These are phyloP conservation scores for Drosophila nigromelanica DNA, from an alignment of 1,140 invertebrate genomes.

Conservation along the genomic window DNA sequence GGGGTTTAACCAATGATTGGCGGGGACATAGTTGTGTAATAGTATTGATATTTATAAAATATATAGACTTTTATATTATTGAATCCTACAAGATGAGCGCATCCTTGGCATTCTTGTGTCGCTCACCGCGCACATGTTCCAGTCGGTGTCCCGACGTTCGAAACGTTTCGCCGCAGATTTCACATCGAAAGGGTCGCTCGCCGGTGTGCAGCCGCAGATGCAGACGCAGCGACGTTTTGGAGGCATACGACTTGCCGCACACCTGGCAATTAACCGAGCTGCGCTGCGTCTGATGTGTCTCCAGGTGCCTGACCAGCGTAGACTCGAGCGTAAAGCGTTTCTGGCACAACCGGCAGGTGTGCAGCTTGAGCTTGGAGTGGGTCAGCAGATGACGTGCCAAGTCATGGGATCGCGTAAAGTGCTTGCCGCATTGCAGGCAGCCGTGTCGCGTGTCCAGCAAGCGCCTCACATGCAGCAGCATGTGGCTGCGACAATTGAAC, in stretches of 20 bases:
- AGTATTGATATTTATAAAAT: constrained; percentile 27
- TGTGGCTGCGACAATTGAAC: constrained; percentile 37
- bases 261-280: constrained; percentile 26
- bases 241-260: constrained; percentile 34
- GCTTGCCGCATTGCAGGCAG: constrained; percentile 26
- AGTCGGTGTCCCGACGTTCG: constrained; percentile 77
- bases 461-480: constrained; percentile 18
- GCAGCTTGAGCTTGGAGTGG: constrained; percentile 19
- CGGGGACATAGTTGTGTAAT: constrained; percentile 38
- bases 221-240: constrained; percentile 49
- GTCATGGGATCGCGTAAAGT: constrained; percentile 26
- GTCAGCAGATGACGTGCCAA: constrained; percentile 26
- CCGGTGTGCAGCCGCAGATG: constrained; percentile 80
- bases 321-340: constrained; percentile 27
- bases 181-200: constrained; percentile 74
- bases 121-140: constrained; percentile 68
- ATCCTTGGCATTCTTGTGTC: constrained; percentile 9
- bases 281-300: constrained; percentile 21
- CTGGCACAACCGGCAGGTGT: constrained; percentile 20
- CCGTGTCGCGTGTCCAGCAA: not conserved
- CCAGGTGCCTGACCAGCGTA: constrained; percentile 25
- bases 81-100: not conserved
- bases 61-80: constrained; percentile 37
- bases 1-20: constrained; percentile 53
- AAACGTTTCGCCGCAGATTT: constrained; percentile 86